A percentile compares a stretch with the other conserved stretches of the same genome.
Conservation (phyloP, 2,797 vertebrate genomes). For the Pseudotriccus pelzelni region DNA sequence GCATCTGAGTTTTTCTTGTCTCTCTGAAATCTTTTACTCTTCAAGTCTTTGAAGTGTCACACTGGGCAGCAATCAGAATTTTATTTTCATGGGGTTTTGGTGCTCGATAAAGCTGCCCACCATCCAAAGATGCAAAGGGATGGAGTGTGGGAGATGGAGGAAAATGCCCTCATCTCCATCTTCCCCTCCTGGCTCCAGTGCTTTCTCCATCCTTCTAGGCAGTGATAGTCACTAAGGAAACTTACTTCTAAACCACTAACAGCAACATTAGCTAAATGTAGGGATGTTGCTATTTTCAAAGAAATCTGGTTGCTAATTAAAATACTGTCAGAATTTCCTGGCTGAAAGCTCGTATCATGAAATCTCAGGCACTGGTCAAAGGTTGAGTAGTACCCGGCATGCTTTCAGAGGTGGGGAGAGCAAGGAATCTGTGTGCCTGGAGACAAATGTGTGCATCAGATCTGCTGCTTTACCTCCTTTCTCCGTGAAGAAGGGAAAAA, state of each 20-base stretch:
- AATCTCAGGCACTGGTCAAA: not conserved
- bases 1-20: not conserved
- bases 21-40: not conserved
- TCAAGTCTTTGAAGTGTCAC: not conserved
- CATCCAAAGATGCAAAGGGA: not conserved
- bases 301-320: slow-evolving; percentile 10
- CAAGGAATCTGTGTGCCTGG: not conserved
- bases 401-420: not conserved
- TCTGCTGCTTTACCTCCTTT: not conserved
- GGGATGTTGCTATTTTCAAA: slow-evolving; percentile 18
- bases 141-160: not conserved
- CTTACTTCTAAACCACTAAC: not conserved
- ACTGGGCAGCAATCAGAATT: not conserved
- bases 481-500: not conserved
- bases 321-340: slow-evolving; percentile 28
- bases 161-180: not conserved
- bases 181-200: not conserved
- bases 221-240: not conserved
- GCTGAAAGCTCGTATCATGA: not conserved
- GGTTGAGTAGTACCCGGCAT: not conserved
- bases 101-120: not conserved
- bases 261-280: not conserved
- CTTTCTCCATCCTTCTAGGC: not conserved
- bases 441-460: not conserved
- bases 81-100: not conserved